Evolutionary conservation across 2,888 invertebrate genomes (phyloP).

Genomic region (Erebia aethiops): DNA sequence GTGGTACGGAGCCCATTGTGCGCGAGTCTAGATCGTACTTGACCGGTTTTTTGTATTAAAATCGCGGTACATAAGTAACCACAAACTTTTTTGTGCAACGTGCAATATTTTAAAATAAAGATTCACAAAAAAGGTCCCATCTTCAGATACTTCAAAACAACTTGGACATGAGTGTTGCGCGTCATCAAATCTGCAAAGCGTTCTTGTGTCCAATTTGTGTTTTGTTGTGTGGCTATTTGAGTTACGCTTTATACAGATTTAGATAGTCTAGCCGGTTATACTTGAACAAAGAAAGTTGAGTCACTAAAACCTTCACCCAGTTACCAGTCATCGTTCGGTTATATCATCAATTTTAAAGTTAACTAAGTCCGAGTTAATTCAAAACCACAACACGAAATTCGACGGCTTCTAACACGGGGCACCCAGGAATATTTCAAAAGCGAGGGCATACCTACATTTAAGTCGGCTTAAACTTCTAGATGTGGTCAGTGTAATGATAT

Average conservation of each 20-base stretch:
- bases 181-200: too few relatives aligned
- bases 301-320: conserved; percentile 24
- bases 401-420: neutral
- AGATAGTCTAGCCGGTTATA: conserved; percentile 9
- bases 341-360: conserved; percentile 18
- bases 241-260: conserved; percentile 5
- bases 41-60: too few relatives aligned
- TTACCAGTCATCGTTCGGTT: conserved; percentile 19
- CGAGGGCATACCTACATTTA: too few relatives aligned
- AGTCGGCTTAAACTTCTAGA: neutral
- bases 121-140: too few relatives aligned
- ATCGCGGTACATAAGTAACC: too few relatives aligned
- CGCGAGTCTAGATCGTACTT: too few relatives aligned
- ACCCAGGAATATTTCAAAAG: neutral
- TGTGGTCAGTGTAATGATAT: neutral
- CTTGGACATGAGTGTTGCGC: too few relatives aligned
- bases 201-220: too few relatives aligned
- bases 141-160: too few relatives aligned
- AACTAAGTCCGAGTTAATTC: conserved; percentile 13
- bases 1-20: too few relatives aligned
- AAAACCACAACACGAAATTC: neutral
- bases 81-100: too few relatives aligned
- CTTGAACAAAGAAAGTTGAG: conserved; percentile 21
- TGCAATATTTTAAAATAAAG: too few relatives aligned
- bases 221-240: neutral